Evolutionary conservation across 1,140 invertebrate species (phyloP), one percentile per base, ranked within the genome.

Genomic region (Drosophila leontia): DNA sequence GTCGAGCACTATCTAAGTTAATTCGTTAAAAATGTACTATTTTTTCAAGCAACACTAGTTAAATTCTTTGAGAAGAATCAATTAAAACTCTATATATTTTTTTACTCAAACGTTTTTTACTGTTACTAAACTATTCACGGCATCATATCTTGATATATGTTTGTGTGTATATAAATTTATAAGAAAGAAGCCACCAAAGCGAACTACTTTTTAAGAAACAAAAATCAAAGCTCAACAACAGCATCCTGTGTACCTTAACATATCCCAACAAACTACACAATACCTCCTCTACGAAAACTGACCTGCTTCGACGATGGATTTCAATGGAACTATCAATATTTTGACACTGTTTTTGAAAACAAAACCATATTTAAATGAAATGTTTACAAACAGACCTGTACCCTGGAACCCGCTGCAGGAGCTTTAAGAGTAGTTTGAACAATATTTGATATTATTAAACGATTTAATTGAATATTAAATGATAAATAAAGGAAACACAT

Each of bases 31-130:
- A 32, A 42, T 70, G 19, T 55, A 32, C 23, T 70, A 64, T 44
- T 48, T 60, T 72, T 56, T 68, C 39, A 19, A 68, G 58, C 50
- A 65, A 76, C 78, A 74, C 72, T 63, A 78, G 47, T 65, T 57
- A 72, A 80, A 77, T 67, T 80, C 63, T 75, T 35, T 69, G 35
- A 62, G 51, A 76, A 65, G 62, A 78, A 70, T 50, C 60, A 65
- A 83, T 53, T 59, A 65, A 80, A 83, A 50, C 42, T 79, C 76
- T 76, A 63, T 82, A 78, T 82, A 84, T 83, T 76, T 83, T 83
- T 76, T 70, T 79, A 75, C 63, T 60, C 51, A 62, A 75, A 56
- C 39, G 56, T 79, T 79, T 79, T 79, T 78, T 79, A 78, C 48
- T 78, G 42, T 65, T 61, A 68, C 39, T 37, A 62, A 61, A 75